A percentile compares a stretch with the other conserved stretches of the same genome.
Evolutionary conservation across 2,888 invertebrate species (phyloP).

Genomic region (Aspidiotus rigidus): DNA sequence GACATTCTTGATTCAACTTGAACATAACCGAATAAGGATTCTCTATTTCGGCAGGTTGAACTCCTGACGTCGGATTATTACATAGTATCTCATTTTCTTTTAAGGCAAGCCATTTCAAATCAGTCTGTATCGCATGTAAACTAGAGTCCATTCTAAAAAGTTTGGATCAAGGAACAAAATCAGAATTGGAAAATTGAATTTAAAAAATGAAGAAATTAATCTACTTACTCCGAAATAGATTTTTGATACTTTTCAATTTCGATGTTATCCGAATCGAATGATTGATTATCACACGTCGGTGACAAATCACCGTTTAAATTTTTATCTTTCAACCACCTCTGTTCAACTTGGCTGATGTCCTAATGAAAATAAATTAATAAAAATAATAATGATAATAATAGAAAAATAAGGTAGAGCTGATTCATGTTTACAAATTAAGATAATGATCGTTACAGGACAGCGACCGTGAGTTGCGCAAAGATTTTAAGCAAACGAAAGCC

Average conservation of each 20-base stretch:
- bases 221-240: constrained; percentile 65
- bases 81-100: constrained; percentile 49
- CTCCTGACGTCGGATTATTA: constrained; percentile 20
- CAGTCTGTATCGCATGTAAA: constrained; percentile 86
- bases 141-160: constrained; percentile 75
- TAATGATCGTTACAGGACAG: too few relatives aligned
- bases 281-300: constrained; percentile 56
- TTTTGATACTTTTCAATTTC: constrained; percentile 68
- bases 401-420: too few relatives aligned
- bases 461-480: too few relatives aligned
- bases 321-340: constrained; percentile 52
- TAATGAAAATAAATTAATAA: background rate
- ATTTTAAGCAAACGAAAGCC: too few relatives aligned
- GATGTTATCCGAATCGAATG: constrained; percentile 68
- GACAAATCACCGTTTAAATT: constrained; percentile 38
- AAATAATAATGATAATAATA: too few relatives aligned
- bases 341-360: constrained; percentile 42
- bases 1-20: constrained; percentile 21
- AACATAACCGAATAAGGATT: constrained; percentile 16
- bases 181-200: constrained; percentile 28
- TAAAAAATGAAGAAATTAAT: background rate
- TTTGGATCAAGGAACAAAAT: constrained; percentile 3
- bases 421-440: too few relatives aligned
- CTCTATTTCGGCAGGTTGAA: constrained; percentile 49
- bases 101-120: constrained; percentile 78